Evolutionary conservation across 2,113 vertebrate species (phyloP).

Genomic region (Fulica atra): DNA sequence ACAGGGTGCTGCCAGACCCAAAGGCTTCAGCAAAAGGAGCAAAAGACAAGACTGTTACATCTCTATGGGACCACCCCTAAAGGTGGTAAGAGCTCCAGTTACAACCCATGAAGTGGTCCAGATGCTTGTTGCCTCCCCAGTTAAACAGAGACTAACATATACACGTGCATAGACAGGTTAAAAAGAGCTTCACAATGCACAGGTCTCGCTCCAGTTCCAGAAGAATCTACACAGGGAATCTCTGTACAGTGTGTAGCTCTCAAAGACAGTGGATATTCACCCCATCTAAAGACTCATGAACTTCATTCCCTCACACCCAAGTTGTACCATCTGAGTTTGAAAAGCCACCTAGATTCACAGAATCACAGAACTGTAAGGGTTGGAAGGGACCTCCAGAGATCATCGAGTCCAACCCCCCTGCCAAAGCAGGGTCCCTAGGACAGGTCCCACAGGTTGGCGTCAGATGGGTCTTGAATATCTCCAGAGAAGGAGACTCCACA

Average conservation of each 20-base stretch:
- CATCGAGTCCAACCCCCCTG: no score
- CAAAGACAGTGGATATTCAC: not conserved
- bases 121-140: not conserved
- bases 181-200: not conserved
- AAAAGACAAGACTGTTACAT: not conserved
- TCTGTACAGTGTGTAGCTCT: not conserved
- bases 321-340: not conserved
- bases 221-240: not conserved
- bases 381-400: no score
- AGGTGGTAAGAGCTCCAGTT: not conserved
- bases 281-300: not conserved
- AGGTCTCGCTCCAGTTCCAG: not conserved
- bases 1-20: not conserved
- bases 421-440: no score
- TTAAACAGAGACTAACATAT: not conserved
- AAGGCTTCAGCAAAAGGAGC: not conserved
- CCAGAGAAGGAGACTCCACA: no score
- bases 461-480: no score
- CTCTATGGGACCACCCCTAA: not conserved
- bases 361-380: no score
- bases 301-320: not conserved
- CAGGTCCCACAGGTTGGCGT: no score
- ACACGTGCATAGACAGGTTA: not conserved
- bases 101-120: not conserved
- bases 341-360: not conserved